phyloP scores from a whole-genome alignment of 2,797 vertebrate species.

The Urophycis tenuis region DNA sequence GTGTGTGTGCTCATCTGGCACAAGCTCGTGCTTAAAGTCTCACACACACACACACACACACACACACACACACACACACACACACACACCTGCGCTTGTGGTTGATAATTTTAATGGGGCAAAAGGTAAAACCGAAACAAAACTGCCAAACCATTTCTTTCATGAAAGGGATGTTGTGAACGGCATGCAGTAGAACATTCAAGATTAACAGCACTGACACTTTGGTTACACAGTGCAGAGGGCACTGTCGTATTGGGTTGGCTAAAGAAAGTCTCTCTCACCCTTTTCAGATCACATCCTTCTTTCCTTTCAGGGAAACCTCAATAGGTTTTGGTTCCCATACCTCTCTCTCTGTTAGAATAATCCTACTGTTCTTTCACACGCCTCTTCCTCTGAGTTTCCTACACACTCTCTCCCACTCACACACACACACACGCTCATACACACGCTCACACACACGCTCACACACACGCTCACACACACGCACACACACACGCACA shows the following conservation, averaged over 20 bases:
- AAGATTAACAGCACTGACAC: background rate
- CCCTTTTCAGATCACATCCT: conserved; percentile 9
- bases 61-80: too few species aligned
- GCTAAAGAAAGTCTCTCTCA: background rate
- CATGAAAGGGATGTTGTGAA: background rate
- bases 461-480: conserved; percentile 7
- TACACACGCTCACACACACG: background rate
- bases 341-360: conserved; percentile 40
- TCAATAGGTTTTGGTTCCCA: conserved; percentile 40
- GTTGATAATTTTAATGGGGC: too few species aligned
- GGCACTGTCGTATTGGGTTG: background rate
- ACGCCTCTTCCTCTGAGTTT: conserved; percentile 45
- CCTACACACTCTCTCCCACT: too few species aligned
- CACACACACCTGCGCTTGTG: too few species aligned
- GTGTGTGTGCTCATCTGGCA: too few species aligned
- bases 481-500: conserved; percentile 6
- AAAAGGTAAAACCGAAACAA: too few species aligned
- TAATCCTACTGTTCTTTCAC: conserved; percentile 53
- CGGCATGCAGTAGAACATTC: background rate
- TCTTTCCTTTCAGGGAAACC: conserved; percentile 33
- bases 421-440: conserved; percentile 5
- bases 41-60: too few species aligned
- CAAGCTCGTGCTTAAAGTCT: too few species aligned
- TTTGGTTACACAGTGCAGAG: background rate
- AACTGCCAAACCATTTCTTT: background rate